A percentile compares a stretch with the other conserved stretches of the same genome.
phyloP scores from a whole-genome alignment of 2,888 invertebrate species.

The Nephrocerus scutellatus region DNA sequence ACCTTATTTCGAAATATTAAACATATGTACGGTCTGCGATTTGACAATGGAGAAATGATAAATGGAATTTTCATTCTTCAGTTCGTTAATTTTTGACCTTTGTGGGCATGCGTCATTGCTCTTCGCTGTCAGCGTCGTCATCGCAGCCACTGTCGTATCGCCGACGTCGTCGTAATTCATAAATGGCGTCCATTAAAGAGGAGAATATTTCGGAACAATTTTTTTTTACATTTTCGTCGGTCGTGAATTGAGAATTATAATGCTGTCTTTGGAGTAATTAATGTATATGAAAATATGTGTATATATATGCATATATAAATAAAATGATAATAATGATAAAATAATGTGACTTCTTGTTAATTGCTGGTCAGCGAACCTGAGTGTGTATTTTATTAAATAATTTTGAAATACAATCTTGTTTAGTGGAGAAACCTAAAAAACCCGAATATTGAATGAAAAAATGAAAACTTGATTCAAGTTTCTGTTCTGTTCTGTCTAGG shows the following conservation, averaged over 20 bases:
- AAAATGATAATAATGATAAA: slow-evolving; percentile 9
- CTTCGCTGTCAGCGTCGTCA: no score
- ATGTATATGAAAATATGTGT: neutral
- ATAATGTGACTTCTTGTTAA: slow-evolving; percentile 11
- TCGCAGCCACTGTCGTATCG: no score
- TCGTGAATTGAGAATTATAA: slow-evolving; percentile 8
- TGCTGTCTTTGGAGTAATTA: slow-evolving; percentile 5
- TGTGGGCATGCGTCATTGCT: no score
- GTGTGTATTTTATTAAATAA: slow-evolving; percentile 33
- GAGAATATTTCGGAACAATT: neutral
- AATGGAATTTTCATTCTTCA: no score
- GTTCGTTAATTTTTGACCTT: no score
- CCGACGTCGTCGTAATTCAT: slow-evolving; percentile 12
- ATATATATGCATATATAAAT: slow-evolving; percentile 12
- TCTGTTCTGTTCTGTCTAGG: no score
- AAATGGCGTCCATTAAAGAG: slow-evolving; percentile 15
- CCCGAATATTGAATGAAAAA: slow-evolving; percentile 15
- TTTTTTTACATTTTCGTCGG: neutral
- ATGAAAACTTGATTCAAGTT: no score
- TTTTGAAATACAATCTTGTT: slow-evolving; percentile 45
- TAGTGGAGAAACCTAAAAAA: slow-evolving; percentile 19
- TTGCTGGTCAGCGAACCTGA: slow-evolving; percentile 1
- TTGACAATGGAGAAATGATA: no score
- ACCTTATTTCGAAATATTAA: no score
- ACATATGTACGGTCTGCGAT: no score